phyloP scores from a whole-genome alignment of 2,888 invertebrate genomes.

The Hydrotaea diabolus region DNA sequence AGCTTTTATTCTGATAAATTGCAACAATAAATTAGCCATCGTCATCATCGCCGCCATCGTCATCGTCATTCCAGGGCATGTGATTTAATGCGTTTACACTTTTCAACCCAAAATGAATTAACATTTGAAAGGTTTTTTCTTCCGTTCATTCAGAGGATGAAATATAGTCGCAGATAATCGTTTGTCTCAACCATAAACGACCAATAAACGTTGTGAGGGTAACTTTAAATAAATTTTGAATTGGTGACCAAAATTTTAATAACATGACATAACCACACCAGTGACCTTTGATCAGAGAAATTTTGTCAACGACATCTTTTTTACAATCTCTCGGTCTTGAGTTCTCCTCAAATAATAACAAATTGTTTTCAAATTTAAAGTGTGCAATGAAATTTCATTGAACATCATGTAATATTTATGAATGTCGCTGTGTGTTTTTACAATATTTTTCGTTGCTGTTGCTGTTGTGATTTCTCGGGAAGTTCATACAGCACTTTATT shows the following conservation, averaged over 20 bases:
- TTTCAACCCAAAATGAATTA: background rate
- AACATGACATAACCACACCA: background rate
- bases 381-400: background rate
- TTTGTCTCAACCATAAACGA: background rate
- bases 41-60: constrained; percentile 14
- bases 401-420: constrained; percentile 4
- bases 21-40: constrained; percentile 37
- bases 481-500: constrained; percentile 49
- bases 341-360: background rate
- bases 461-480: background rate
- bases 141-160: background rate
- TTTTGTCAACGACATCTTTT: background rate
- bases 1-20: constrained; percentile 46
- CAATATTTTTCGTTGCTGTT: background rate
- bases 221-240: background rate
- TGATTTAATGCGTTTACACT: constrained; percentile 28
- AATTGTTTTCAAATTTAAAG: constrained; percentile 13
- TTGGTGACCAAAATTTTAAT: background rate
- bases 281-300: background rate
- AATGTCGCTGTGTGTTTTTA: background rate
- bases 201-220: background rate
- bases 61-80: background rate
- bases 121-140: background rate
- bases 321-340: background rate
- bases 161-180: background rate